Evolutionary conservation across 2,888 invertebrate species (phyloP).

Genomic region (Sceliomorpha sp.): DNA sequence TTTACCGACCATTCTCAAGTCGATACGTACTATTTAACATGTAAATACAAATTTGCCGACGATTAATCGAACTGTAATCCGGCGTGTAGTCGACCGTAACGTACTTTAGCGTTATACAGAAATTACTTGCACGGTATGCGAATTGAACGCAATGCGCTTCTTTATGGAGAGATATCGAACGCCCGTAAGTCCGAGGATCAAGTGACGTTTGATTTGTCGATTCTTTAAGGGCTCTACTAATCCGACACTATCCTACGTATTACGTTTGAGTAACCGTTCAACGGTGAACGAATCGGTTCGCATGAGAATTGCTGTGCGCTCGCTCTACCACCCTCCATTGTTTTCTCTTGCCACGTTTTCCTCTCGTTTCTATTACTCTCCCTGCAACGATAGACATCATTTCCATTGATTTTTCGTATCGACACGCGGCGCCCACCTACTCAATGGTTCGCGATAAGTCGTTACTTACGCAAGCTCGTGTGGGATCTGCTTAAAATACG

Average conservation of each 20-base stretch:
- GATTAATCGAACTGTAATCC: no score
- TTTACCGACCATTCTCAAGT: no score
- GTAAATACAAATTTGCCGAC: no score
- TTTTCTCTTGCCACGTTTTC: not conserved
- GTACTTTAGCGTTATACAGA: no score
- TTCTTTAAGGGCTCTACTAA: slow-evolving; percentile 29
- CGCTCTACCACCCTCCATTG: slow-evolving; percentile 6
- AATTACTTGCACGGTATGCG: not conserved
- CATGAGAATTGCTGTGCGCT: slow-evolving; percentile 7
- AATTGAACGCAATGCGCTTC: not conserved
- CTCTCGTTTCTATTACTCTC: slow-evolving; percentile 15
- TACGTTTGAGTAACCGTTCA: slow-evolving; percentile 22
- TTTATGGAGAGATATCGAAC: slow-evolving; percentile 2
- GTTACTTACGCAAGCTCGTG: slow-evolving; percentile 30
- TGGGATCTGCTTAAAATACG: slow-evolving; percentile 13
- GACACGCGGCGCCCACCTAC: slow-evolving; percentile 20
- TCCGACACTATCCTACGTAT: slow-evolving; percentile 31
- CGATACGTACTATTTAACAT: no score
- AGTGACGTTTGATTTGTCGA: no score
- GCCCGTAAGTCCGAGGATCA: slow-evolving; percentile 13
- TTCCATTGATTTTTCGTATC: slow-evolving; percentile 38
- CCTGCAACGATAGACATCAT: slow-evolving; percentile 23
- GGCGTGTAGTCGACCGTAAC: no score
- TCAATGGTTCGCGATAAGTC: slow-evolving; percentile 17
- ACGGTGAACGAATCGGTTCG: slow-evolving; percentile 30